Evolutionary conservation across 2,113 vertebrate genomes (phyloP).

Genomic region (Panurus biarmicus): DNA sequence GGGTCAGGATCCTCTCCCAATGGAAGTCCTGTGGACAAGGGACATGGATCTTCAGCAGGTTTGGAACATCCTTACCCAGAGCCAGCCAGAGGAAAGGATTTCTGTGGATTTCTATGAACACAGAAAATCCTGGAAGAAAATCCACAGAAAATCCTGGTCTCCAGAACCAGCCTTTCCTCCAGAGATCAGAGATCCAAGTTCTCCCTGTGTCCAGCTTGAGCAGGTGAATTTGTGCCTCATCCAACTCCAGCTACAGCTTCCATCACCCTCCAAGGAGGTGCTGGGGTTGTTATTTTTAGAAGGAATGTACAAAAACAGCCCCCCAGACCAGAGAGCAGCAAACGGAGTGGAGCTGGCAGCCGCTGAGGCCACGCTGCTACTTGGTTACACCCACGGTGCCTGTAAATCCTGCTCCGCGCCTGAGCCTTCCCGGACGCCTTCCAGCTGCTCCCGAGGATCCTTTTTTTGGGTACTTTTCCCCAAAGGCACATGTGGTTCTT

Average conservation of each 20-base stretch:
- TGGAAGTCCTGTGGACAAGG: neutral
- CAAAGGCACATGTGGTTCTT: neutral
- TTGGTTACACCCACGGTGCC: neutral
- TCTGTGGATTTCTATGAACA: neutral
- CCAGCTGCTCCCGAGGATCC: neutral
- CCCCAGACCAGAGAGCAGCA: neutral
- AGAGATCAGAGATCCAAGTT: neutral
- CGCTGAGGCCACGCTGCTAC: neutral
- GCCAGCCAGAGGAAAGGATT: neutral
- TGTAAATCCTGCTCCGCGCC: neutral
- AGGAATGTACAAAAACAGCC: neutral
- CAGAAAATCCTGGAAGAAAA: neutral
- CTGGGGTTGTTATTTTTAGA: neutral
- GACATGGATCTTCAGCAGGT: neutral
- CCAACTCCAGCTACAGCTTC: neutral
- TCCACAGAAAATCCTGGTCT: neutral
- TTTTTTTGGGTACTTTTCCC: neutral
- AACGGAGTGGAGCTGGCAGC: neutral
- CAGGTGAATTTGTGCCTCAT: neutral
- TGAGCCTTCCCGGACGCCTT: neutral
- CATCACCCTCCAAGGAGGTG: neutral
- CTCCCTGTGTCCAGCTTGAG: neutral
- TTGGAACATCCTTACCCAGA: neutral
- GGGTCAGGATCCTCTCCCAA: accelerated
- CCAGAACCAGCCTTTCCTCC: neutral